Evolutionary conservation across 2,797 vertebrate genomes (phyloP).

Genomic region (Cephalopachus bancanus): DNA sequence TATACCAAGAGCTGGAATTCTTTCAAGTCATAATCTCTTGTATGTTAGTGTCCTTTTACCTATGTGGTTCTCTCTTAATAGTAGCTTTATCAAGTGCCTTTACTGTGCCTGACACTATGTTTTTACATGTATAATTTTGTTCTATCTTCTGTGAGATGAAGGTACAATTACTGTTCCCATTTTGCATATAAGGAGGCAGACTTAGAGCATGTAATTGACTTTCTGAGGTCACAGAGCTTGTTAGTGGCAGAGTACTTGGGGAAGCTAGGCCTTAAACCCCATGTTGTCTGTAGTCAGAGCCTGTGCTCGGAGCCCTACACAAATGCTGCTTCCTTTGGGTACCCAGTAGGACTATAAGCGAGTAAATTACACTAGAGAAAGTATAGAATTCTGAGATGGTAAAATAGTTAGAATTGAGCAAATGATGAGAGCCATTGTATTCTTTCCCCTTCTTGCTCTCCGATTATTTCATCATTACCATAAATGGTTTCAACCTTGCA

Average conservation of each 20-base stretch:
- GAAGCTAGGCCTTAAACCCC: background rate
- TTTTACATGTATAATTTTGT: background rate
- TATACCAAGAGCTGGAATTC: slow-evolving; percentile 28
- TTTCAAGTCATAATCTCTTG: background rate
- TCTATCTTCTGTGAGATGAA: slow-evolving; percentile 29
- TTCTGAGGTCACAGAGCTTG: slow-evolving; percentile 3
- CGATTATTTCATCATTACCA: background rate
- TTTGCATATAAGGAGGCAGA: slow-evolving; percentile 24
- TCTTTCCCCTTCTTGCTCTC: background rate
- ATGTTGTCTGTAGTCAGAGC: background rate
- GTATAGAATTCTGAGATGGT: slow-evolving; percentile 20
- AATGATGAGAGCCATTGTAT: background rate
- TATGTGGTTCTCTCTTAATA: background rate
- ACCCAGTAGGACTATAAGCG: background rate
- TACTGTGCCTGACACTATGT: background rate
- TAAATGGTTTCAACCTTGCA: background rate
- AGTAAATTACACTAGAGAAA: slow-evolving; percentile 16
- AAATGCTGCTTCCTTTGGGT: background rate
- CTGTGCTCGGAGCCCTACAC: background rate
- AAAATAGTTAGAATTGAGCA: slow-evolving; percentile 64
- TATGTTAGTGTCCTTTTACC: slow-evolving; percentile 18
- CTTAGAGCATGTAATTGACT: background rate
- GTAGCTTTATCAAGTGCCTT: background rate
- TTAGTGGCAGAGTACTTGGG: background rate
- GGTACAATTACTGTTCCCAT: background rate